A percentile compares a stretch with the other conserved stretches of the same genome.
These are phyloP conservation scores for Chionodraco myersi DNA, from an alignment of 2,113 vertebrate species.

Conservation along the genomic window DNA sequence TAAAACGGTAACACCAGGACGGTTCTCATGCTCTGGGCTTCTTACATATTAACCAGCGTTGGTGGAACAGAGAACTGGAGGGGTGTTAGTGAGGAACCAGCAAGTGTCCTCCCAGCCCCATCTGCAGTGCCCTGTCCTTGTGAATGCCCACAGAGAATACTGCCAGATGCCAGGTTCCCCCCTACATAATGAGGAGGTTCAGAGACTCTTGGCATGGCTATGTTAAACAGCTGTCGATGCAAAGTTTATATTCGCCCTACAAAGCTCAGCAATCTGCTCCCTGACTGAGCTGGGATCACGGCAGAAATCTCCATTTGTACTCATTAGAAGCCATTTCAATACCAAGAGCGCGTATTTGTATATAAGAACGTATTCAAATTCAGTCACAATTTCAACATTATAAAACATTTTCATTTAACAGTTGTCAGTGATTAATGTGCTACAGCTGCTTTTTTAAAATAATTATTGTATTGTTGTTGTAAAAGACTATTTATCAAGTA, in stretches of 20 bases:
- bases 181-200: constrained; percentile 76
- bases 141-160: constrained; percentile 76
- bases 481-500: too few species aligned
- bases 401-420: background rate
- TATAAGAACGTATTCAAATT: background rate
- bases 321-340: constrained; percentile 39
- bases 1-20: constrained; percentile 61
- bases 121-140: constrained; percentile 76
- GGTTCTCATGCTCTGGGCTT: constrained; percentile 56
- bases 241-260: constrained; percentile 73
- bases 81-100: constrained; percentile 58
- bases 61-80: constrained; percentile 44
- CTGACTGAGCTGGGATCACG: constrained; percentile 48
- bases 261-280: constrained; percentile 75
- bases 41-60: constrained; percentile 69
- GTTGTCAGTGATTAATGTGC: background rate
- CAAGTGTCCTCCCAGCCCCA: constrained; percentile 54
- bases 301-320: constrained; percentile 63
- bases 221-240: constrained; percentile 79
- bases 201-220: constrained; percentile 70
- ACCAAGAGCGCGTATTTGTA: background rate
- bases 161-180: constrained; percentile 79
- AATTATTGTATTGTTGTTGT: background rate
- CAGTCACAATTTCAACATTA: background rate
- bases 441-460: background rate